Base-by-base conservation (phyloP, 2,113 vertebrate genomes). In the Pseudonaja textilis region DNA sequence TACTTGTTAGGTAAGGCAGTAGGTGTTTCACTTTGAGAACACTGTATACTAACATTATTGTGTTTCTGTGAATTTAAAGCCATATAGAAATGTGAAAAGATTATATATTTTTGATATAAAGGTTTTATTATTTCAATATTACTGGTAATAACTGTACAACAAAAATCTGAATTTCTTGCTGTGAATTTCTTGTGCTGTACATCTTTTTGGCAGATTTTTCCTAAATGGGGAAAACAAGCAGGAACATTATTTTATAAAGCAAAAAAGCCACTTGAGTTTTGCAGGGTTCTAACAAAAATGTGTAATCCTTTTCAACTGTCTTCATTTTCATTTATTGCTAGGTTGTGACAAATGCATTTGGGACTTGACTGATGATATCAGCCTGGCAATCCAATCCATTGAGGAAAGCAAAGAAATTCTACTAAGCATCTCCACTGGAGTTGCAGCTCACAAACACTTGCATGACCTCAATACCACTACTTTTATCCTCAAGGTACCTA, bases 341-440 rank as follows among this genome's bases (percentile, higher is more conserved):
- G 99, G 97, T 94, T 99, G 99, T 45, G 98, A 99, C 92, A 98
- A 99, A 61, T 99, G 99, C 61, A 98, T 99, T 93, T 99, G 99
- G 99, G 98, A 99, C 96, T 98, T 99, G 97, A 99, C 98, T 8
- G 98, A 98, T 29, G 99, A 99, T 95, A 96, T 99, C 57, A 96
- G 95, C 45, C 92, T 97, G 93, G 98, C 99, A 8, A 98, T 98
- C 5, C 98, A 98, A 93, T 98, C 98, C 3, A 97, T 99, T 0
- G 98, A 99, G 91, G 98, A 99, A 94, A 97, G 99, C 94, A 99
- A 97, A 95, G 97, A 98, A 0, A 98, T 96, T 57, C 96, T 99
- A 89, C 91, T 99, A 95, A 99, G 98, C 91, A 98, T 99, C 95
- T 99, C 99, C 8, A 99, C 98, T 0, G 99, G 99, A 23, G 98